phyloP scores from a whole-genome alignment of 2,888 invertebrate species.

The Stenotaenia linearis region DNA sequence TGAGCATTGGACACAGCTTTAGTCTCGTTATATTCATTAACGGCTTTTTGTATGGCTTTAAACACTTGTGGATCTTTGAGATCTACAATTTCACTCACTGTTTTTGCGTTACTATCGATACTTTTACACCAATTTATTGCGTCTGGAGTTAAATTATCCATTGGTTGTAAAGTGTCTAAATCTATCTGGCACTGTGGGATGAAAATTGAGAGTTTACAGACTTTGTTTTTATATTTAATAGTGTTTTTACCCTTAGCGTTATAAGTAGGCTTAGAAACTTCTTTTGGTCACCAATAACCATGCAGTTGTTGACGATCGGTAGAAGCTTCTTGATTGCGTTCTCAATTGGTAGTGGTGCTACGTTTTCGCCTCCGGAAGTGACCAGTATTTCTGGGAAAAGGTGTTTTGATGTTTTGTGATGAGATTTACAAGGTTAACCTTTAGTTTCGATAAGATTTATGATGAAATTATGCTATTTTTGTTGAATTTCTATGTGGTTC shows the following conservation, averaged over 20 bases:
- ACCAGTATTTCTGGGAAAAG: slow-evolving; percentile 81
- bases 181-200: slow-evolving; percentile 58
- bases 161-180: slow-evolving; percentile 63
- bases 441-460: too few relatives aligned
- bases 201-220: background rate
- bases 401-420: too few relatives aligned
- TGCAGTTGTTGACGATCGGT: slow-evolving; percentile 70
- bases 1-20: slow-evolving; percentile 29
- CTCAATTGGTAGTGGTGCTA: slow-evolving; percentile 76
- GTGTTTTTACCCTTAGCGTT: slow-evolving; percentile 52
- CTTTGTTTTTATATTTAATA: background rate
- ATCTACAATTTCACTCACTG: slow-evolving; percentile 37
- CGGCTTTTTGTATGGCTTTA: background rate
- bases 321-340: slow-evolving; percentile 69
- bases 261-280: slow-evolving; percentile 88
- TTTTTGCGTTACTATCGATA: slow-evolving; percentile 54
- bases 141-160: slow-evolving; percentile 61
- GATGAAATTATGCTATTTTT: too few relatives aligned
- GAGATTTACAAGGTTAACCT: too few relatives aligned
- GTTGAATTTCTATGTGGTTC: too few relatives aligned
- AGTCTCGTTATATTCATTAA: slow-evolving; percentile 41
- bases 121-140: slow-evolving; percentile 65
- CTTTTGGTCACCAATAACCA: slow-evolving; percentile 77
- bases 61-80: slow-evolving; percentile 37
- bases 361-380: slow-evolving; percentile 90